Evolutionary conservation across 2,113 vertebrate genomes (phyloP), one percentile per base, ranked within the genome.

Genomic region (Chroicocephalus ridibundus): DNA sequence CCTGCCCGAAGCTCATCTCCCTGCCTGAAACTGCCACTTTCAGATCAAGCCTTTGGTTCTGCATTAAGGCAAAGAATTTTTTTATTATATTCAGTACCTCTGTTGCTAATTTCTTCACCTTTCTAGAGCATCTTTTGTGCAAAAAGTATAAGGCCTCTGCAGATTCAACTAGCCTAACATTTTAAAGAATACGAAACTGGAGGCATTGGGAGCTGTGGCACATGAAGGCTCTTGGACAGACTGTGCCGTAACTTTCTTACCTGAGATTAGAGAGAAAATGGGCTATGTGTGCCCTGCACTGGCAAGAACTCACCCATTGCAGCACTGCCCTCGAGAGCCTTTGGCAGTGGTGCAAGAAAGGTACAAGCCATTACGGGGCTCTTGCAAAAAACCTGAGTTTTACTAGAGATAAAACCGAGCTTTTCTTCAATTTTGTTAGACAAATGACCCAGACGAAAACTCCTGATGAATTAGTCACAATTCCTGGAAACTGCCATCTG

Each of bases 401-500:
- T n/a, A 76, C 38, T 52, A 34, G 24, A 72, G 62, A 34, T 25
- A 80, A 77, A 94, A 57, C 15, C 5, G 36, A 58, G 52, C 17
- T 68, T 83, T 81, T 38, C 57, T 77, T 83, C 82, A 52, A 17
- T 58, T 87, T 92, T 87, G 77, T 92, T 81, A 90, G 47, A 71
- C 31, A 68, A 86, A 62, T 49, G 64, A 87, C 78, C 78, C 44
- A 34, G 49, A 38, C 74, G 72, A 81, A 90, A 81, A 8, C n/a
- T 86, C 64, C 49, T 72, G 22, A 87, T 34, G 18, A 77, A 87
- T 84, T 68, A 81, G 42, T 49, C n/a, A 51, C 74, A 58, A 21
- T 77, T 95, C 74, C 86, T 95, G 86, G 77, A 87, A 94, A 60
- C 27, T 86, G 49, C 60, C 64, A 87, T 90, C 78, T 90, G 58